Evolutionary conservation across 2,113 vertebrate species (phyloP), one percentile per base, ranked within the genome.

Genomic region (Galbula dea): DNA sequence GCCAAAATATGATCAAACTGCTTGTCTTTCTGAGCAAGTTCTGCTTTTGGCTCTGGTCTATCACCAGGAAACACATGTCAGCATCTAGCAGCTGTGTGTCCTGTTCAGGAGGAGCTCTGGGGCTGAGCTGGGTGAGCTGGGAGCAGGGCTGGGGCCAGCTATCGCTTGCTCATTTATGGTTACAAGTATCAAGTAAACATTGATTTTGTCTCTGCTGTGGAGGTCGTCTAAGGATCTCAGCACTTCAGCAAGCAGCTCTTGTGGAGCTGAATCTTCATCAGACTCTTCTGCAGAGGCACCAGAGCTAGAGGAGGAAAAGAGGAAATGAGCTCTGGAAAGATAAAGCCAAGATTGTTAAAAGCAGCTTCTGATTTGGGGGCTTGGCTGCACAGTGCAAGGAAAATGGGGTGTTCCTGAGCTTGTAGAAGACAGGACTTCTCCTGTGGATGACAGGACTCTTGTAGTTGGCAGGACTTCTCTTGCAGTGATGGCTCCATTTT

Each of bases 31-130:
- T 57, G 79, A 48, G 23, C 37, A 4, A 59, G 72, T 81, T 86
- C 73, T 96, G 91, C 94, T 93, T 72, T 39, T 23, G 68, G 87
- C 87, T 51, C 72, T 18, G n/a, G 9, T 57, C 88, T 91, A n/a
- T 94, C 85, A 1, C 29, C 94, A 91, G 95, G 94, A 96, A 95
- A 72, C 89, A 83, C 82, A 24, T 19, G 90, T 83, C 89, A 72
- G 88, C 41, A 1, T 52, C 73, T 7, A 59, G 15, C 73, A 37
- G 59, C 68, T 27, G 41, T 4, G 9, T 22, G 86, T 89, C 84
- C 89, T 80, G 88, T 6, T 24, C 10, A 37, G 48, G 67, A 34
- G 1, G 4, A 86, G 85, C 71, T 63, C 80, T 24, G 0, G 2
- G 2, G 19, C 72, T 1, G 27, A 10, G 67, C 2, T 1, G 37